Base-by-base conservation (phyloP, 2,797 vertebrate species). In the Percopsis omiscomaycus region DNA sequence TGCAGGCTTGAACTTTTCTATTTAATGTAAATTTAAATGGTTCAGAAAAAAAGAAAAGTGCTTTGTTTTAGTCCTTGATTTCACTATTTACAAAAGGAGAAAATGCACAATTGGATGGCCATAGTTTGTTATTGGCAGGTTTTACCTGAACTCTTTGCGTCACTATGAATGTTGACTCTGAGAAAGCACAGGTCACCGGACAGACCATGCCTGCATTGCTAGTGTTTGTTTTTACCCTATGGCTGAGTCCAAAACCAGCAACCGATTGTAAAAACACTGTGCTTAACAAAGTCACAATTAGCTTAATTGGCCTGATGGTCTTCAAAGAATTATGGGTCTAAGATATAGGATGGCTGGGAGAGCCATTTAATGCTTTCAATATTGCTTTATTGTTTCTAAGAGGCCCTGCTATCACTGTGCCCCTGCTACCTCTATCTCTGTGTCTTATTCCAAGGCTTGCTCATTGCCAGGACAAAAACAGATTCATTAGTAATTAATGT, bases 1-100 rank as follows among this genome's bases (percentile, higher is more conserved):
- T 82, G 81, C 83, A 77, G 75, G 79, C 75, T 85, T 84, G 82
- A 83, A 82, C 78, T 83, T 58, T 87, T 86, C 84, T 69, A 66
- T 82, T 73, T 75, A 37, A 37, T 82, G 64, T 85, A 75, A 74
- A 81, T 80, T 68, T 81, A 67, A 73, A 74, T 57, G 63, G 74
- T 79, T 84, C 84, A 80, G 83, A 85, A 81, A 69, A 82, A 67
- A 69, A 69, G 51, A 66, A 66, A 62, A 69, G 71, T 66, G 50
- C 72, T 67, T 61, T 74, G 52, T 74, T 69, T 64, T 51, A 65
- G 68, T 80, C 61, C 64, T 57, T 69, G 71, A 49, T 70, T 83
- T 81, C 28, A 53, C 54, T 71, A 49, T 59, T 48, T 66, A 59
- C 0, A 60, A 62, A 53, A 55, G 4, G 11, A 78, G 65, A 69